Evolutionary conservation across 2,888 invertebrate genomes (phyloP), one percentile per base, ranked within the genome.

Genomic region (Sisyra nigra): DNA sequence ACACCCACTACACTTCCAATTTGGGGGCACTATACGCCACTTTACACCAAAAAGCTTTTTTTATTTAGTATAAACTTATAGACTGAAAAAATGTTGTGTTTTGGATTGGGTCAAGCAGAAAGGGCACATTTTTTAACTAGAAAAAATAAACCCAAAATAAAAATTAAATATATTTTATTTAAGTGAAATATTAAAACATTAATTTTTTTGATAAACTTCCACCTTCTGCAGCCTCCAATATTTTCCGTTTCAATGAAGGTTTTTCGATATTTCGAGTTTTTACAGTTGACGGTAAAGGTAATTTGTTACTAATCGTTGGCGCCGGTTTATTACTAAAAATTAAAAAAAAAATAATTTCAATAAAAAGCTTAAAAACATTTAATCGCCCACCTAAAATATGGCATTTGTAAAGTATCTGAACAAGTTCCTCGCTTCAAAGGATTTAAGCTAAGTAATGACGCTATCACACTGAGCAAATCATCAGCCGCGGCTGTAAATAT

Each of bases 401-500:
- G 67, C 86, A 92, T 85, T 56, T 84, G 76, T 33, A 96, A 67
- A 1, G 89, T 88, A 59, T 86, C 76, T 15, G 82, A 76, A 56
- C 91, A 87, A 34, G 80, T 78, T 53, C 82, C 81, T 43, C 97
- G 70, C 49, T 75, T 75, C 4, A 80, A 65, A 1, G 97, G 97
- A 67, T 89, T 83, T 47, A 94, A 66, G 9, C 78, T 71, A 9
- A 97, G 67, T 44, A 94, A 63, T 43, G 72, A 74, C 34, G 78
- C 77, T 45, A 97, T 67, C 41, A 98, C 66, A 48, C 80, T 76
- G 19, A 98, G 63, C 31, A 96, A 68, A 67, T 97, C 97, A 59
- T 93, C 88, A 0, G 80, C 74, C 2, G 94, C 96, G 2, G 97
- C 97, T 36, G 91, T 91, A 61, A 98, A 98, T 55, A 98, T 93